phyloP scores from a whole-genome alignment of 2,888 invertebrate species.

The Blera fallax region DNA sequence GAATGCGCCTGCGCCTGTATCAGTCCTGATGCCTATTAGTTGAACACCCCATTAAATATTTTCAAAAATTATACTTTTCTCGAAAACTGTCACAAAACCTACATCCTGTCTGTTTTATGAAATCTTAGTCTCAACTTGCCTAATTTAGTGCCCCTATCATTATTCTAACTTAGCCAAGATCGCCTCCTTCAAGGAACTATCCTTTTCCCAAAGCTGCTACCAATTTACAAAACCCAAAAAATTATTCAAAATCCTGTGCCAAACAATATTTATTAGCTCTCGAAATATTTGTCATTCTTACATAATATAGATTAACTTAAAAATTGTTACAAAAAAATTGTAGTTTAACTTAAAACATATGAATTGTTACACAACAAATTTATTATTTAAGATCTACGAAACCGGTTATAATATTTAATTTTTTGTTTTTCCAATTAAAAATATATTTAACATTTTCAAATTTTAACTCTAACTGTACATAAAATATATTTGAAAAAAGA shows the following conservation, averaged over 20 bases:
- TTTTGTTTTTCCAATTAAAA: slow-evolving; percentile 4
- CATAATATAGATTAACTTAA: slow-evolving; percentile 37
- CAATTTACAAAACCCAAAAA: background rate
- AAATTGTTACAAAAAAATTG: slow-evolving; percentile 48
- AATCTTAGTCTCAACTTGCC: no score
- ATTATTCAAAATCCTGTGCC: slow-evolving; percentile 27
- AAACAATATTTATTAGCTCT: slow-evolving; percentile 38
- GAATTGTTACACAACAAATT: slow-evolving; percentile 39
- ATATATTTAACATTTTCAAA: background rate
- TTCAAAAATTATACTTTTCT: no score
- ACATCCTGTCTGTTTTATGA: no score
- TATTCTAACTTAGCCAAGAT: background rate
- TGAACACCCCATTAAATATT: no score
- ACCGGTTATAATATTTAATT: background rate
- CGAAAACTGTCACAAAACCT: no score
- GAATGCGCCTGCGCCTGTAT: no score
- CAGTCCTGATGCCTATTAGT: no score
- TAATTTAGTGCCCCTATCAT: no score
- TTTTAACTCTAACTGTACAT: slow-evolving; percentile 16
- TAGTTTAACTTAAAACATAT: slow-evolving; percentile 35
- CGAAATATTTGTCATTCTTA: slow-evolving; percentile 24
- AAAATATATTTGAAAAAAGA: background rate
- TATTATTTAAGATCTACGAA: slow-evolving; percentile 25
- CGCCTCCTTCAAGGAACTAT: background rate
- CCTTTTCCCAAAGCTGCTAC: background rate